These are phyloP conservation scores for Phylloscopus trochiloides DNA, from an alignment of 2,113 vertebrate genomes.

Conservation along the genomic window DNA sequence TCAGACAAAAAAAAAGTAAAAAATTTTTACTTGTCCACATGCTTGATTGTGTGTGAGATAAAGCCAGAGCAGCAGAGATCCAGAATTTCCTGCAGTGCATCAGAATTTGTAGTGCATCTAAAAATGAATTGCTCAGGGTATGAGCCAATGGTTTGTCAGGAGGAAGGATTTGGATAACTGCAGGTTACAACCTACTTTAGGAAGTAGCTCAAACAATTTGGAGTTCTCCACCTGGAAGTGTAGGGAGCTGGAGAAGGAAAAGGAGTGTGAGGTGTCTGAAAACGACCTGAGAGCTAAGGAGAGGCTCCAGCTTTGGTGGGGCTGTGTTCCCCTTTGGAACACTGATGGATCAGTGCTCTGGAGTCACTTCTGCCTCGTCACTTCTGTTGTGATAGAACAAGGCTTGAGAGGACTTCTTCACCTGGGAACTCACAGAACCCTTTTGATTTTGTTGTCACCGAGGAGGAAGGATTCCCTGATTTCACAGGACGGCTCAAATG, in stretches of 20 bases:
- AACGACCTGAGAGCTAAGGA: not conserved
- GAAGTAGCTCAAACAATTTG: not conserved
- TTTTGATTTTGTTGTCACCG: not conserved
- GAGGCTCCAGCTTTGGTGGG: not conserved
- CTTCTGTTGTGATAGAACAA: not conserved
- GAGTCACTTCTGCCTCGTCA: not conserved
- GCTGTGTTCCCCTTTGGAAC: not conserved
- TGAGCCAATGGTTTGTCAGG: not conserved
- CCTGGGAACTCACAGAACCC: not conserved
- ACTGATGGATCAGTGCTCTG: not conserved
- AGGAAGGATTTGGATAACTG: not conserved
- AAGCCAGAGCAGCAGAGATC: not conserved
- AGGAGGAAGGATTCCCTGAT: not conserved
- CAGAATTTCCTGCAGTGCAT: not conserved
- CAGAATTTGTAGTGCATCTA: not conserved
- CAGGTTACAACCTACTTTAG: not conserved
- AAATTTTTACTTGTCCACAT: not conserved
- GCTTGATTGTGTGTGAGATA: not conserved
- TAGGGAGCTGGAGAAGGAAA: not conserved
- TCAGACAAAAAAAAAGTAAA: not conserved
- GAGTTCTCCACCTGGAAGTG: not conserved
- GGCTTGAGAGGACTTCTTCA: not conserved
- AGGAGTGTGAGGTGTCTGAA: not conserved
- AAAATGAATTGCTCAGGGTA: not conserved
- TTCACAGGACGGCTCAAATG: not conserved